These are phyloP conservation scores for Varanus salvator DNA, from an alignment of 2,113 vertebrate genomes.

Conservation along the genomic window DNA sequence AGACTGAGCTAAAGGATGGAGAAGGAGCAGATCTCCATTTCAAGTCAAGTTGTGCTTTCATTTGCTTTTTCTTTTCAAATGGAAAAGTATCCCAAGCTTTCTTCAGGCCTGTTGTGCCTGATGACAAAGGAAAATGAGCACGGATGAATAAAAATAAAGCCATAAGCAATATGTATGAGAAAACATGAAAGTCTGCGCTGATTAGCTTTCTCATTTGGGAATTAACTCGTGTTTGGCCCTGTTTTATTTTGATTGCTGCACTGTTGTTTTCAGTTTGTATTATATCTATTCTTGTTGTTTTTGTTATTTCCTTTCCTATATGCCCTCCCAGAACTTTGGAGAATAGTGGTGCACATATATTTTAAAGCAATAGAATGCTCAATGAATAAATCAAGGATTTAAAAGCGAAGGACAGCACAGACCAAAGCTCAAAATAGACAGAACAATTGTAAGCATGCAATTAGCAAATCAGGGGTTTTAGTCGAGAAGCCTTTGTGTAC, in stretches of 20 bases:
- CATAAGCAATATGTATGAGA: conserved; percentile 47
- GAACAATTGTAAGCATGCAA: conserved; percentile 38
- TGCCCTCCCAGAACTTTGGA: background rate
- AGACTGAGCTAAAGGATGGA: background rate
- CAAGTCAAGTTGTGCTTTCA: conserved; percentile 4
- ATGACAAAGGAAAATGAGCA: conserved; percentile 40
- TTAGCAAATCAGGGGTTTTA: conserved; percentile 44
- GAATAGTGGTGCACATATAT: background rate
- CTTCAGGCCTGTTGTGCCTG: background rate
- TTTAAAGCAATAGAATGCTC: background rate
- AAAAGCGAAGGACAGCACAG: conserved; percentile 55
- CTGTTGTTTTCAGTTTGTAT: background rate
- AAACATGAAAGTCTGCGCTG: conserved; percentile 40
- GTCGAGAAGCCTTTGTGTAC: conserved; percentile 34
- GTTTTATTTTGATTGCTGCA: background rate
- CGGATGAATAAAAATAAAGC: conserved; percentile 31
- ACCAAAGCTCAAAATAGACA: conserved; percentile 61
- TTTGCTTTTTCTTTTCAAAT: conserved; percentile 44
- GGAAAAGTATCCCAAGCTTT: background rate
- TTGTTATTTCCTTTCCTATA: background rate
- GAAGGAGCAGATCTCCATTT: background rate
- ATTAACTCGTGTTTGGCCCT: background rate
- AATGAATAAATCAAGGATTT: conserved; percentile 41
- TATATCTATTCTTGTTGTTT: background rate
- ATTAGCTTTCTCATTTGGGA: conserved; percentile 47